Evolutionary conservation across 1,140 invertebrate genomes (phyloP).

Genomic region (Cryptotermes secundus): DNA sequence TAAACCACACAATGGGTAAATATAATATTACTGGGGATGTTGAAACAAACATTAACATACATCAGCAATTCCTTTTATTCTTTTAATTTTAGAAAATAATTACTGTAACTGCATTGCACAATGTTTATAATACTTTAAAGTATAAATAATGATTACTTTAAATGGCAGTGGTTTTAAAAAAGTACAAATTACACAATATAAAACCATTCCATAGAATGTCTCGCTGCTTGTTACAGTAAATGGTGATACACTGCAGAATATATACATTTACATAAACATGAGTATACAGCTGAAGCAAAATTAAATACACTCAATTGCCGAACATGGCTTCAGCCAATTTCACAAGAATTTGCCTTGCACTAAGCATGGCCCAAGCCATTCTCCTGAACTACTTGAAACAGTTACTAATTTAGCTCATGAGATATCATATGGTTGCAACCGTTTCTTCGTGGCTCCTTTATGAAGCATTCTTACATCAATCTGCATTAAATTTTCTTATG

Average conservation of each 20-base stretch:
- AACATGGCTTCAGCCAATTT: no score
- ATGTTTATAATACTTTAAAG: background rate
- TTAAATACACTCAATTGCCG: no score
- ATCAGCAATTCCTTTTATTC: background rate
- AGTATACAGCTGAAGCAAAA: no score
- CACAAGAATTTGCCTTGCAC: no score
- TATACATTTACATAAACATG: background rate
- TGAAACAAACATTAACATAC: background rate
- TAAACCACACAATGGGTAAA: no score
- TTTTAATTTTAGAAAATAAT: background rate
- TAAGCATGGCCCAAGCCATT: no score
- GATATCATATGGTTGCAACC: no score
- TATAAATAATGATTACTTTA: constrained; percentile 9
- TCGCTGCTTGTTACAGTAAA: background rate
- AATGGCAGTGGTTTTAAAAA: constrained; percentile 2
- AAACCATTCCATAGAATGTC: background rate
- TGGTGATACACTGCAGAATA: background rate
- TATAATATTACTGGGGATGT: background rate
- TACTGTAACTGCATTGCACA: constrained; percentile 4
- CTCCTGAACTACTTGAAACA: no score
- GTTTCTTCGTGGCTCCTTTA: no score
- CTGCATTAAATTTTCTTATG: no score
- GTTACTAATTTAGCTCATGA: no score
- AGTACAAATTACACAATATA: background rate
- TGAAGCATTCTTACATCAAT: no score